A percentile compares a stretch with the other conserved stretches of the same genome.
These are phyloP conservation scores for Mythimna vitellina DNA, from an alignment of 2,888 invertebrate species.

Conservation along the genomic window DNA sequence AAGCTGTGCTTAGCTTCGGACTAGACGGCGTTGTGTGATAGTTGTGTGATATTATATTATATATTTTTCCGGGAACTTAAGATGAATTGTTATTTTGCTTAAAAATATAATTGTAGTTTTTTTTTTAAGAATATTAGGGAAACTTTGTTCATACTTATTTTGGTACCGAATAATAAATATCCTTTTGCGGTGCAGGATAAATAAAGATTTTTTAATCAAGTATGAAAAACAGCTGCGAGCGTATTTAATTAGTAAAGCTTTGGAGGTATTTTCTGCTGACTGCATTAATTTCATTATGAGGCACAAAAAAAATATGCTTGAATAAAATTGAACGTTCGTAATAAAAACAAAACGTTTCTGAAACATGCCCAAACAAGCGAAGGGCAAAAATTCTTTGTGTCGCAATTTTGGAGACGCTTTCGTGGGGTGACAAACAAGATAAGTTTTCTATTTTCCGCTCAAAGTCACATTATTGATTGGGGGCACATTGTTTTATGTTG, in stretches of 20 bases:
- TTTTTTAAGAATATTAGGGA: too few relatives aligned
- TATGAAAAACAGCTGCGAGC: constrained; percentile 10
- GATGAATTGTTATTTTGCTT: background rate
- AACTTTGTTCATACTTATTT: constrained; percentile 17
- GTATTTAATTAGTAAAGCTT: constrained; percentile 14
- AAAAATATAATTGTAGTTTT: too few relatives aligned
- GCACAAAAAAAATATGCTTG: background rate
- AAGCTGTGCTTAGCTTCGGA: too few relatives aligned
- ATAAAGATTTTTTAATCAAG: constrained; percentile 29
- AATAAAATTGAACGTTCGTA: background rate
- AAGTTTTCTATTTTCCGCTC: constrained; percentile 43
- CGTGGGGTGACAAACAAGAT: constrained; percentile 44
- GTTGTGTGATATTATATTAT: too few relatives aligned
- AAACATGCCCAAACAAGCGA: constrained; percentile 9
- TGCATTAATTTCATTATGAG: background rate
- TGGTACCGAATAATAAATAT: background rate
- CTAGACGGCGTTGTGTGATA: too few relatives aligned
- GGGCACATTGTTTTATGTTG: constrained; percentile 8
- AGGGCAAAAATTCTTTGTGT: constrained; percentile 30
- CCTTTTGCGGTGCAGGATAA: background rate
- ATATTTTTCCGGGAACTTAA: too few relatives aligned
- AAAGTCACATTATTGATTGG: constrained; percentile 48
- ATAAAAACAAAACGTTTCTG: constrained; percentile 24
- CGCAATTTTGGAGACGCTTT: constrained; percentile 37
- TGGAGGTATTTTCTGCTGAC: background rate